Conservation (phyloP, 37 sponge, comb jelly and placozoan species). For the Geodia barretti region DNA sequence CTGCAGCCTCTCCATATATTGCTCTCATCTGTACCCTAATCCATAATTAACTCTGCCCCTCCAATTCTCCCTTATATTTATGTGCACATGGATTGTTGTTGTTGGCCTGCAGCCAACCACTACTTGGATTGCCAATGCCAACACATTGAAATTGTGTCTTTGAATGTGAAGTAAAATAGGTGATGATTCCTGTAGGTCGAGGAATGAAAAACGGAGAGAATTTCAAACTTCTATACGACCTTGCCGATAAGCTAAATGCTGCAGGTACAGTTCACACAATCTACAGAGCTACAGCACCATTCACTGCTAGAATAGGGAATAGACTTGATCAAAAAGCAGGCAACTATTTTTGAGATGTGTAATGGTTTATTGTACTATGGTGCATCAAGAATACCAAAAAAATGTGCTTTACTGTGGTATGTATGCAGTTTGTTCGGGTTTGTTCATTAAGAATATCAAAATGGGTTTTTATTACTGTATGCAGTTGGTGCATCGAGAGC, state of each 20-base stretch:
- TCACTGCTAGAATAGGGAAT: too few relatives aligned
- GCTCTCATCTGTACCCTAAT: too few relatives aligned
- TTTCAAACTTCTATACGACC: constrained; percentile 91
- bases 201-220: constrained; percentile 99
- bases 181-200: constrained; percentile 81
- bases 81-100: background rate
- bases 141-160: background rate
- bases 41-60: too few relatives aligned
- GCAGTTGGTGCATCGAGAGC: constrained; percentile 98
- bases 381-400: too few relatives aligned
- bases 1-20: too few relatives aligned
- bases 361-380: too few relatives aligned
- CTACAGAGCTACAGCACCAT: too few relatives aligned
- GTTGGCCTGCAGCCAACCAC: too few relatives aligned
- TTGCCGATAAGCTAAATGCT: constrained; percentile 97
- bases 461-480: background rate
- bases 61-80: background rate
- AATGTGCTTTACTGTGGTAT: too few relatives aligned
- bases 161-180: background rate
- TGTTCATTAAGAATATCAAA: background rate
- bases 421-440: background rate
- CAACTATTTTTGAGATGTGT: too few relatives aligned
- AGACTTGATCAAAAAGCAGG: too few relatives aligned
- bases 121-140: background rate
- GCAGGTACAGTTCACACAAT: too few relatives aligned